Percentiles rank a stretch among this genome's conserved stretches.
Evolutionary conservation across 2,888 invertebrate species (phyloP).

Genomic region (Carterocephalus palaemon): DNA sequence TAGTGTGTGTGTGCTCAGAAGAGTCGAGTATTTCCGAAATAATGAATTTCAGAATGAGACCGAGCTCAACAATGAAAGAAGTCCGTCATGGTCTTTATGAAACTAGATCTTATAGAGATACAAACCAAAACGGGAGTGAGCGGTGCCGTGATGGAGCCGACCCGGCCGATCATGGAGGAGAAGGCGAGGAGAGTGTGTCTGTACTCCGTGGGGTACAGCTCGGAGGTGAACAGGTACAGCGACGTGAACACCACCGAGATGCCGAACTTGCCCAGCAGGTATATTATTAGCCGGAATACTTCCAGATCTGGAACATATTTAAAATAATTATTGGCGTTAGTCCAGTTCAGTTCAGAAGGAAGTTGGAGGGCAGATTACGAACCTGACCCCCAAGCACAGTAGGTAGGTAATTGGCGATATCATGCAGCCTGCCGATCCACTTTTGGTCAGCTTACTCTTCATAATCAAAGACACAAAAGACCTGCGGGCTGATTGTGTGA

Average conservation of each 20-base stretch:
- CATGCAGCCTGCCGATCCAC: too few relatives aligned
- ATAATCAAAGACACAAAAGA: too few relatives aligned
- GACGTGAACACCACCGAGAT: conserved; percentile 78
- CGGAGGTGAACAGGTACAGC: conserved; percentile 79
- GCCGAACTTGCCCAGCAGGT: conserved; percentile 59
- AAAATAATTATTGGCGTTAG: too few relatives aligned
- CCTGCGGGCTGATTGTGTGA: too few relatives aligned
- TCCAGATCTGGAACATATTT: conserved; percentile 26
- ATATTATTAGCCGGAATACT: conserved; percentile 25
- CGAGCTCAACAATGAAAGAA: too few relatives aligned
- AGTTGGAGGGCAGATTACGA: too few relatives aligned
- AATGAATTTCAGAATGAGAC: too few relatives aligned
- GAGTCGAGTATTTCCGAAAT: background rate
- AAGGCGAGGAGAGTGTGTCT: conserved; percentile 79
- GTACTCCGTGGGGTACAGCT: conserved; percentile 81
- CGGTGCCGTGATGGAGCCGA: conserved; percentile 81
- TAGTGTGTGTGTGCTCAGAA: conserved; percentile 77
- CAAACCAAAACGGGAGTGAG: conserved; percentile 78
- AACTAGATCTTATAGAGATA: conserved; percentile 49
- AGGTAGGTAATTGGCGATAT: too few relatives aligned
- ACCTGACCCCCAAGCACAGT: too few relatives aligned
- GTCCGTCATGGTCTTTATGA: background rate
- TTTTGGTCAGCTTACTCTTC: too few relatives aligned
- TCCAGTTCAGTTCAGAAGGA: too few relatives aligned
- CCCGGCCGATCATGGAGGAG: conserved; percentile 81